A percentile compares a stretch with the other conserved stretches of the same genome.
Evolutionary conservation across 2,113 vertebrate species (phyloP).

Genomic region (Rana temporaria): DNA sequence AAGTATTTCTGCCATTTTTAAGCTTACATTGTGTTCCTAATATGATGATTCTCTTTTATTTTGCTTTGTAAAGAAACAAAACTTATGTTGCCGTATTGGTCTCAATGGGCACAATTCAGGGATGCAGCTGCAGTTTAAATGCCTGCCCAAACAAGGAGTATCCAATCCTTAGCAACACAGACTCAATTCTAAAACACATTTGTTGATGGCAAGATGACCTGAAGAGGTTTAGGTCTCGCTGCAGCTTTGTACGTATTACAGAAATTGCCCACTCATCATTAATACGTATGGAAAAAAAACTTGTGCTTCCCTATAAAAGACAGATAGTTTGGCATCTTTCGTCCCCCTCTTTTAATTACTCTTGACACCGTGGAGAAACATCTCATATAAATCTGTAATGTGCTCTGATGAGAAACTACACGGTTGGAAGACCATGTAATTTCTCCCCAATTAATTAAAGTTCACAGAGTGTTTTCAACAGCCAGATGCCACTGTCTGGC

Average conservation of each 20-base stretch:
- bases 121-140: constrained; percentile 20
- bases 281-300: constrained; percentile 75
- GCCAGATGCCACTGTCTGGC: constrained; percentile 96
- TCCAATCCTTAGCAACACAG: neutral
- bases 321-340: constrained; percentile 86
- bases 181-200: constrained; percentile 7
- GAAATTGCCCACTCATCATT: constrained; percentile 51
- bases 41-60: neutral
- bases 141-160: constrained; percentile 7
- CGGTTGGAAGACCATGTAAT: constrained; percentile 99
- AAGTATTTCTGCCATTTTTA: neutral
- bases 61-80: neutral
- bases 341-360: constrained; percentile 97
- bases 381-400: constrained; percentile 99
- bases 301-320: constrained; percentile 80
- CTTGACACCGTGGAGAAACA: constrained; percentile 99
- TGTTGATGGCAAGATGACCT: constrained; percentile 11
- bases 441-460: constrained; percentile 99
- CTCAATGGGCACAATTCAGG: neutral
- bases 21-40: neutral
- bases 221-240: constrained; percentile 10
- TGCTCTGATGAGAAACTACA: constrained; percentile 99
- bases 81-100: neutral
- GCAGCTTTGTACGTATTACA: constrained; percentile 10
- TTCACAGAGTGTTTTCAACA: constrained; percentile 79